These are phyloP conservation scores for Channa argus DNA, from an alignment of 2,113 vertebrate species.

Conservation along the genomic window DNA sequence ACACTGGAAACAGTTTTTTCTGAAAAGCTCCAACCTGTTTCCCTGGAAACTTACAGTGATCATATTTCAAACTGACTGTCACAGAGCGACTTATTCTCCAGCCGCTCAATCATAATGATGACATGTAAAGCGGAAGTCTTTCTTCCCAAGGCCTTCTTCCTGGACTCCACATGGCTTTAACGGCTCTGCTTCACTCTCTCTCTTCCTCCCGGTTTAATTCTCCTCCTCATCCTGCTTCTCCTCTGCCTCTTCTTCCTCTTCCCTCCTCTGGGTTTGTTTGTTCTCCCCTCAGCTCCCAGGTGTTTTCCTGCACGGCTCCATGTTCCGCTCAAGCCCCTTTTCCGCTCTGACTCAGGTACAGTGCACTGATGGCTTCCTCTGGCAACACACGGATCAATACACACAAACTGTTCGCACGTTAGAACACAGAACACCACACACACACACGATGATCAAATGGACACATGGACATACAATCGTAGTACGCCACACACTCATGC, in stretches of 20 bases:
- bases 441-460: background rate
- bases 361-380: slow-evolving; percentile 35
- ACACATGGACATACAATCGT: slow-evolving; percentile 3
- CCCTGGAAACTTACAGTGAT: too few species aligned
- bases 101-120: slow-evolving; percentile 25
- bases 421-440: too few species aligned
- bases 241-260: slow-evolving; percentile 71
- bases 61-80: background rate
- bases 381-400: slow-evolving; percentile 3
- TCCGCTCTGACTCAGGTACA: slow-evolving; percentile 80
- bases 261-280: slow-evolving; percentile 77
- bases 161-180: slow-evolving; percentile 56
- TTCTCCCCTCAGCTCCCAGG: slow-evolving; percentile 77
- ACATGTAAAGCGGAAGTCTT: slow-evolving; percentile 50
- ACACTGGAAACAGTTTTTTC: background rate
- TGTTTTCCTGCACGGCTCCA: slow-evolving; percentile 76
- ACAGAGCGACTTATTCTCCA: background rate
- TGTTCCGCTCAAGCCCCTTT: slow-evolving; percentile 63
- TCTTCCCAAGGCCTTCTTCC: slow-evolving; percentile 52
- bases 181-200: slow-evolving; percentile 41
- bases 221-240: slow-evolving; percentile 70
- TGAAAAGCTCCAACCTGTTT: too few species aligned
- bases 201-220: slow-evolving; percentile 35
- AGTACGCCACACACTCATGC: too few species aligned
- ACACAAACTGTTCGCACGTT: background rate